Base-by-base conservation (phyloP, 2,113 vertebrate genomes). In the Pogonocichla stellata region DNA sequence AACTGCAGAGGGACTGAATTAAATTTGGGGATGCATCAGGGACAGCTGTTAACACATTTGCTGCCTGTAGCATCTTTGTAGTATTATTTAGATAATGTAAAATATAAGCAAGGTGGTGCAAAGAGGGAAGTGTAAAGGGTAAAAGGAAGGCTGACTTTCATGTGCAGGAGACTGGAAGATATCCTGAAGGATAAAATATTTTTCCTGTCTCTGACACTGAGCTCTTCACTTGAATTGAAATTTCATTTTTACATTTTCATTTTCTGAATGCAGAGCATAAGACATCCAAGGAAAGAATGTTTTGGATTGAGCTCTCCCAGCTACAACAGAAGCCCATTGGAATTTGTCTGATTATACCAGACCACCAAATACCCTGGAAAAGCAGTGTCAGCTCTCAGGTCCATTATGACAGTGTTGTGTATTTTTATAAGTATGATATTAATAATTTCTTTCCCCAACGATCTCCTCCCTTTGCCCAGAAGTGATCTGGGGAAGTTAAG, bases 361-460 rank as follows among this genome's bases (percentile, higher is more conserved):
- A 33, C 19, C 33, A 12, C 19, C 40, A 72, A 83, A 80, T 13
- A 65, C 20, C 34, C 56, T 61, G 47, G 26, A 74, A 85, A 95
- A 61, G 12, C 23, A 19, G 12, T 16, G n/a, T 48, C 47, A 77
- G 13, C 23, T 36, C 47, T 71, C 16, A 40, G 47, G 20, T 57
- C 20, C 43, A 12, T 33, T 36, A 12, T 1, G 2, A 43, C 2
- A 36, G 5, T 10, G 24, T 2, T 40, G 19, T 33, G 22, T 4
- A 9, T 45, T 62, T 83, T 60, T 9, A 2, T 12, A 71, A 29
- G 3, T 14, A 29, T 38, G 14, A 24, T 3, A 36, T n/a, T 45
- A 67, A 24, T 29, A 34, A 54, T 36, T 25, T 8, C 6, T 12
- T 12, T 81, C 18, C 10, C 9, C 36, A n/a, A 1, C 1, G 2